These are phyloP conservation scores for Ephydatia muelleri DNA, from an alignment of 37 sponge, comb jelly and placozoan species.

Conservation along the genomic window DNA sequence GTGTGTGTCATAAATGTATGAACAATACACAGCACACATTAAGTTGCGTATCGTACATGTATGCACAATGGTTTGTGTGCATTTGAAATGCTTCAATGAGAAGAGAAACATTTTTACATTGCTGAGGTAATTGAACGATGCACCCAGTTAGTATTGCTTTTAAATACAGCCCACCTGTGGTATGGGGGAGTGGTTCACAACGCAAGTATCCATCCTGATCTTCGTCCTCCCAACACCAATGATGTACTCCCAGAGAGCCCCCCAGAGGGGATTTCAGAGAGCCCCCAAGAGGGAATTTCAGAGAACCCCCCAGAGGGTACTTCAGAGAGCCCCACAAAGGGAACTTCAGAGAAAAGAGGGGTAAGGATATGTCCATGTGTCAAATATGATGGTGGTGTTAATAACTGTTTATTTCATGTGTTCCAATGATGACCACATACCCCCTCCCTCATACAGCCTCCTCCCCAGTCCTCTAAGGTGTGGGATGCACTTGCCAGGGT, in stretches of 20 bases:
- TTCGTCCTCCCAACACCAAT: slow-evolving; percentile 52
- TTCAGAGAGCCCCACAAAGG: not conserved
- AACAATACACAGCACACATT: no score
- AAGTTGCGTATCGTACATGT: no score
- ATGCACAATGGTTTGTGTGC: no score
- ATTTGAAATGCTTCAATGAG: not conserved
- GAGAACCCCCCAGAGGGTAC: not conserved
- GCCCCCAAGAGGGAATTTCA: not conserved
- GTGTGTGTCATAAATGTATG: no score
- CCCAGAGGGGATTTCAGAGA: slow-evolving; percentile 33
- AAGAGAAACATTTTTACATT: no score
- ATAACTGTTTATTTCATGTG: not conserved
- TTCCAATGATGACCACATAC: not conserved
- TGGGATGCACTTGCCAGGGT: slow-evolving; percentile 83
- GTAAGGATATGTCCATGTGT: not conserved
- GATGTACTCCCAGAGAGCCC: slow-evolving; percentile 61
- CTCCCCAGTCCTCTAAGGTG: slow-evolving; percentile 23
- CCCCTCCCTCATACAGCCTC: not conserved
- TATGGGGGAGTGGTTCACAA: slow-evolving; percentile 63
- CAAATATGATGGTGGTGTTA: not conserved
- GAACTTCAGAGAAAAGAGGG: not conserved
- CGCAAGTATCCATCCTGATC: not conserved
- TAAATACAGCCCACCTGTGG: slow-evolving; percentile 92
- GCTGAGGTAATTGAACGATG: no score
- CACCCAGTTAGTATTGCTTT: not conserved